Evolutionary conservation across 1,140 invertebrate genomes (phyloP).

Genomic region (Ganaspis sp.): DNA sequence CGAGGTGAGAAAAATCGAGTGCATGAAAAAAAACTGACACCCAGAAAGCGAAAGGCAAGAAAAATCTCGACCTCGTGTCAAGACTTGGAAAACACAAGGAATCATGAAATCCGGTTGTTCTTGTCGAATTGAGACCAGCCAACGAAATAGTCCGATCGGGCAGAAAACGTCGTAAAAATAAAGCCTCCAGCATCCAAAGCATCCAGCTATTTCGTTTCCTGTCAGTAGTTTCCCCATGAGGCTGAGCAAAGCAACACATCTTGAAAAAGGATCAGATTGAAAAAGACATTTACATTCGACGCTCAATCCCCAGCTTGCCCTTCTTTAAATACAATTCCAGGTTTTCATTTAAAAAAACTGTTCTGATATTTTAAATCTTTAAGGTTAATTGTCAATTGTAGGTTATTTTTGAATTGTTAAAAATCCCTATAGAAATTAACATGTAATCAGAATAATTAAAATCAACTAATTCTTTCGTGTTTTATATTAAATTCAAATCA

Average conservation of each 20-base stretch:
- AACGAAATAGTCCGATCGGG: slow-evolving; percentile 29
- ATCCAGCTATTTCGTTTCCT: slow-evolving; percentile 24
- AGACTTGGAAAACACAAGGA: neutral
- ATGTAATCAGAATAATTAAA: too few species aligned
- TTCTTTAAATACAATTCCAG: neutral
- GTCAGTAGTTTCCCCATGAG: slow-evolving; percentile 31
- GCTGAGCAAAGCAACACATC: neutral
- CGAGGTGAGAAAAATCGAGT: slow-evolving; percentile 1
- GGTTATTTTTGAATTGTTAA: too few species aligned
- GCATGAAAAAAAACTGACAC: neutral
- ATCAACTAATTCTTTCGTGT: too few species aligned
- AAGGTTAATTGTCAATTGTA: too few species aligned
- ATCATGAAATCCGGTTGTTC: neutral
- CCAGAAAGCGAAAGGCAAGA: neutral
- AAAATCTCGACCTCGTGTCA: neutral
- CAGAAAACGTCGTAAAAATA: slow-evolving; percentile 43
- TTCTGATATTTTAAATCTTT: neutral
- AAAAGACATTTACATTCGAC: neutral
- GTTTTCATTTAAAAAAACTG: neutral
- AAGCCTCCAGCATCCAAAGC: neutral
- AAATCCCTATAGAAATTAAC: too few species aligned
- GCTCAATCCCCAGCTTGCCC: neutral
- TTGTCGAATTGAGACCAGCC: neutral
- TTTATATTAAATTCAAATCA: too few species aligned
- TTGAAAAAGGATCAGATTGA: neutral